These are phyloP conservation scores for Rhagium mordax DNA, from an alignment of 2,888 invertebrate species.

Conservation along the genomic window DNA sequence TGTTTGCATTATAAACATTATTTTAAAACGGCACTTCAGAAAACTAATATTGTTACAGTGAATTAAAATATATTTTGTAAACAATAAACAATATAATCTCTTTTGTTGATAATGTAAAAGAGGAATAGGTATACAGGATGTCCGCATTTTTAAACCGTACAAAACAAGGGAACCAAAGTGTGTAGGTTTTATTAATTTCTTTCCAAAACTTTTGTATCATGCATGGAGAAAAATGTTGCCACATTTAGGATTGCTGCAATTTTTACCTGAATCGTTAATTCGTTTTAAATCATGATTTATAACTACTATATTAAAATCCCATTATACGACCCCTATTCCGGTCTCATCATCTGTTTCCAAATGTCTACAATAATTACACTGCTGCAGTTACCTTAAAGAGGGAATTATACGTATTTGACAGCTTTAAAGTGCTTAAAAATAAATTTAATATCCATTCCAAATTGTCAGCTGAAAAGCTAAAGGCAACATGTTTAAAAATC, in stretches of 20 bases:
- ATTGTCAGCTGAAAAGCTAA: too few relatives aligned
- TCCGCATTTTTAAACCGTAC: too few relatives aligned
- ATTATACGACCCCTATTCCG: not conserved
- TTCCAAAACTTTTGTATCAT: too few relatives aligned
- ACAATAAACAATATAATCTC: not conserved
- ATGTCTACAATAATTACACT: not conserved
- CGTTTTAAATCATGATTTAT: not conserved
- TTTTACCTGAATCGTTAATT: too few relatives aligned
- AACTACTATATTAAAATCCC: not conserved
- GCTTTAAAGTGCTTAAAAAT: too few relatives aligned
- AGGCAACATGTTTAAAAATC: too few relatives aligned
- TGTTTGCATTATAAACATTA: slow-evolving; percentile 5
- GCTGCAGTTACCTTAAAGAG: not conserved
- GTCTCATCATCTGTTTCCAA: not conserved
- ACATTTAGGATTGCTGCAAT: too few relatives aligned
- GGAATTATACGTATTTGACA: not conserved
- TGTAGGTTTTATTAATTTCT: too few relatives aligned
- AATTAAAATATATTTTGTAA: not conserved
- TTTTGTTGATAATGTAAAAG: not conserved
- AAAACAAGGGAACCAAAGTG: too few relatives aligned
- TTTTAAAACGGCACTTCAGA: slow-evolving; percentile 9
- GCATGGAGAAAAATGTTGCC: too few relatives aligned
- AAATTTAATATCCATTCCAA: too few relatives aligned
- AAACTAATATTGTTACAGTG: not conserved
- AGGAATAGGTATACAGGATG: too few relatives aligned